Percentiles rank a stretch among this genome's conserved stretches.
Conservation (phyloP, 2,797 vertebrate species). For the Trachurus trachurus region DNA sequence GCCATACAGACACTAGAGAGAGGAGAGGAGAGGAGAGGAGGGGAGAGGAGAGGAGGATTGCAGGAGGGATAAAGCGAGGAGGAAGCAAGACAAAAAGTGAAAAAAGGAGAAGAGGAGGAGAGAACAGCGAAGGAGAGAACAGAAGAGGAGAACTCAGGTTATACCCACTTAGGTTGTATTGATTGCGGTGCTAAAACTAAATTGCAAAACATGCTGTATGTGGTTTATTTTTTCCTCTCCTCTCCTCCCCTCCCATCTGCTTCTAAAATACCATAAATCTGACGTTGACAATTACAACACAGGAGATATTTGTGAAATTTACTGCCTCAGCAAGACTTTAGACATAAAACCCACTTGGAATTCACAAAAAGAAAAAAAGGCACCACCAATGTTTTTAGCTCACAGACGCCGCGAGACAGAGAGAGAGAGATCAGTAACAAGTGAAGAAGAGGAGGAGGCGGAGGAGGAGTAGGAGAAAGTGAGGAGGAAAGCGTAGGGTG, state of each 20-base stretch:
- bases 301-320: constrained; percentile 67
- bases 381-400: constrained; percentile 47
- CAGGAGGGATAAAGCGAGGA: constrained; percentile 49
- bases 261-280: constrained; percentile 75
- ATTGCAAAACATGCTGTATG: constrained; percentile 84
- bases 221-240: constrained; percentile 77
- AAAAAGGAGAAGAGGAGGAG: constrained; percentile 54
- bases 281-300: constrained; percentile 65
- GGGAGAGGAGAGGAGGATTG: constrained; percentile 37
- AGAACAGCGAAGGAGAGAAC: constrained; percentile 69
- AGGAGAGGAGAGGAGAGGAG: constrained; percentile 65
- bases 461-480: constrained; percentile 41
- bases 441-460: constrained; percentile 30
- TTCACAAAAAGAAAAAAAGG: constrained; percentile 55
- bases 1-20: constrained; percentile 95
- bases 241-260: constrained; percentile 50
- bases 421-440: constrained; percentile 53
- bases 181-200: constrained; percentile 74
- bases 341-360: constrained; percentile 56
- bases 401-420: constrained; percentile 53
- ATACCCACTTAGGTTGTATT: constrained; percentile 80
- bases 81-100: constrained; percentile 59
- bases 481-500: constrained; percentile 44
- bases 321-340: constrained; percentile 62
- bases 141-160: constrained; percentile 80